Evolutionary conservation across 1,140 invertebrate species (phyloP).

Genomic region (Physella acuta): DNA sequence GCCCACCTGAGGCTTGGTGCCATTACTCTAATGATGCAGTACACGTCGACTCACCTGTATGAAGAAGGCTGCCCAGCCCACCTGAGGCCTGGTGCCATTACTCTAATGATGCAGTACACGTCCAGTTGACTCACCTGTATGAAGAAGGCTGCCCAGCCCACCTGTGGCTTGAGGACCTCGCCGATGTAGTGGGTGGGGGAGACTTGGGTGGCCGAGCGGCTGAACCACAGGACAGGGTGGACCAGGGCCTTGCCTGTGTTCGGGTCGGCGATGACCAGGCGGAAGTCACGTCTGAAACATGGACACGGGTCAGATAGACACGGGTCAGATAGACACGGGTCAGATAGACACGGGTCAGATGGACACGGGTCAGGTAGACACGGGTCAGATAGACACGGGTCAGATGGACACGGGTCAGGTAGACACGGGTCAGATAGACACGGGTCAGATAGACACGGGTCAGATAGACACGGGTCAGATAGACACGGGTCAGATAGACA

Average conservation of each 20-base stretch:
- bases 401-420: no score
- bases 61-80: neutral
- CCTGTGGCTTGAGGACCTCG: neutral
- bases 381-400: no score
- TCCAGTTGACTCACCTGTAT: neutral
- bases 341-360: no score
- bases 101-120: no score
- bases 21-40: neutral
- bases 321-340: no score
- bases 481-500: no score
- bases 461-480: no score
- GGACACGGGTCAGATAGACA: no score
- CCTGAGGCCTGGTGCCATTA: neutral
- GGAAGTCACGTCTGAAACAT: neutral
- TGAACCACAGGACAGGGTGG: neutral
- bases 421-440: no score
- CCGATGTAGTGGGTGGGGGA: neutral
- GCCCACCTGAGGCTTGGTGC: neutral
- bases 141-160: conserved; percentile 1
- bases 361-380: no score
- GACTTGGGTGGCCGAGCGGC: neutral
- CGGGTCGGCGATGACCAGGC: neutral
- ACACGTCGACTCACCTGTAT: neutral
- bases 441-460: no score
- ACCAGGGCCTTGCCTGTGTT: neutral